phyloP scores from a whole-genome alignment of 2,888 invertebrate genomes.

The Nezara viridula region DNA sequence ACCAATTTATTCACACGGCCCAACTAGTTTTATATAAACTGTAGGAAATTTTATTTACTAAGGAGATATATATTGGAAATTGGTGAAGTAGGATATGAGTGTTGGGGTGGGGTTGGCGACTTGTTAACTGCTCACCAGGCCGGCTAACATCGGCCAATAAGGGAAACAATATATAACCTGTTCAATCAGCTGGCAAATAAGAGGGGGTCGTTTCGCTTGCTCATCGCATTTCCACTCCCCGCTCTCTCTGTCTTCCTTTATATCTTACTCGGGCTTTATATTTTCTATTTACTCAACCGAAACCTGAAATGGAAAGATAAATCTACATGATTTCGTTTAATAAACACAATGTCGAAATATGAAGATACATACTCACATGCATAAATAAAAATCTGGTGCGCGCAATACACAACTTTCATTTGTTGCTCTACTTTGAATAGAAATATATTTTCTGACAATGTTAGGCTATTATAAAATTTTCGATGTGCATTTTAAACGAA shows the following conservation, averaged over 20 bases:
- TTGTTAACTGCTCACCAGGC: slow-evolving; percentile 54
- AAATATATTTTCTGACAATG: too few relatives aligned
- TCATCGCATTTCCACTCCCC: slow-evolving; percentile 54
- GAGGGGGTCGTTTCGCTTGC: slow-evolving; percentile 56
- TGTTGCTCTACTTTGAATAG: too few relatives aligned
- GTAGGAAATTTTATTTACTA: background rate
- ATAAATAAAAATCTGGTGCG: too few relatives aligned
- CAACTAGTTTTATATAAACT: too few relatives aligned
- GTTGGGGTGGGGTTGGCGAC: slow-evolving; percentile 50
- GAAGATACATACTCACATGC: too few relatives aligned
- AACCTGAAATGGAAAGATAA: background rate
- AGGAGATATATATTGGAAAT: background rate
- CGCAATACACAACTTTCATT: too few relatives aligned
- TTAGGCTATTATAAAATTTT: too few relatives aligned
- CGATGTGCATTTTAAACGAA: too few relatives aligned
- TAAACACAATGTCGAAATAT: background rate
- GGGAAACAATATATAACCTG: slow-evolving; percentile 61
- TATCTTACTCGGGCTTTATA: background rate
- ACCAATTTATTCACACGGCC: too few relatives aligned
- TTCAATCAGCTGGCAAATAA: slow-evolving; percentile 60
- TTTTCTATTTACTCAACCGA: background rate
- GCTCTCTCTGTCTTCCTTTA: slow-evolving; percentile 6
- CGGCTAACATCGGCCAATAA: slow-evolving; percentile 57
- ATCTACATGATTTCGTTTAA: background rate
- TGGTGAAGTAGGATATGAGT: slow-evolving; percentile 9